A percentile compares a stretch with the other conserved stretches of the same genome.
Evolutionary conservation across 1,140 invertebrate genomes (phyloP).

Genomic region (Nasonia vitripennis): DNA sequence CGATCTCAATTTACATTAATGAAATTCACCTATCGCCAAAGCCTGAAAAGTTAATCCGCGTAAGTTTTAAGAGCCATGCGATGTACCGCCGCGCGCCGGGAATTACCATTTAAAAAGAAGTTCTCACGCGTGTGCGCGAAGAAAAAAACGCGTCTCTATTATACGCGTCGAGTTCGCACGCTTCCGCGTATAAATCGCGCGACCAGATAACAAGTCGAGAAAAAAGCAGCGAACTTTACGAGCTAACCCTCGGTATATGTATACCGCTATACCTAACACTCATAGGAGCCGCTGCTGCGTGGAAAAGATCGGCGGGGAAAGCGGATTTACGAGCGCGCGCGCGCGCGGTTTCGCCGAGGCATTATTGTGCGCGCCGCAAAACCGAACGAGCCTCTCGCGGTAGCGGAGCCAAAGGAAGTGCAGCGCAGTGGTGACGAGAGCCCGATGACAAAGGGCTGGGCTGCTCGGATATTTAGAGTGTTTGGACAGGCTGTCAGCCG

Average conservation of each 20-base stretch:
- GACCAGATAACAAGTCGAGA: background rate
- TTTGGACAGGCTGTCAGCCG: constrained; percentile 67
- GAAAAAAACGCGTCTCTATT: constrained; percentile 27
- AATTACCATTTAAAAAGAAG: constrained; percentile 32
- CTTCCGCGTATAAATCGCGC: background rate
- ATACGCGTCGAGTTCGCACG: constrained; percentile 27
- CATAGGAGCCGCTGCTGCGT: background rate
- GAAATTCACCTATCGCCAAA: constrained; percentile 34
- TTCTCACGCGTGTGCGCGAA: constrained; percentile 38
- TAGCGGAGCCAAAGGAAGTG: background rate
- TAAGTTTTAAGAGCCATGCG: background rate
- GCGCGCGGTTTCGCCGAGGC: constrained; percentile 53
- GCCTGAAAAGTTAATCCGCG: constrained; percentile 43
- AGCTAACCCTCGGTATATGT: background rate
- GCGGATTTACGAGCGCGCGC: constrained; percentile 54
- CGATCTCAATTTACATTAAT: constrained; percentile 43
- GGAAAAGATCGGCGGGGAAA: constrained; percentile 48
- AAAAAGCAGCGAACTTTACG: constrained; percentile 12
- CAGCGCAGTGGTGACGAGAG: constrained; percentile 11
- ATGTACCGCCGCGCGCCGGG: background rate
- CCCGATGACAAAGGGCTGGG: constrained; percentile 10
- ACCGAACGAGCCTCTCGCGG: constrained; percentile 30
- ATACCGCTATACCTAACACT: background rate
- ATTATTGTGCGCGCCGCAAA: constrained; percentile 61
- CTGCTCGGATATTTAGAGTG: constrained; percentile 63